Evolutionary conservation across 35 echinoderm and acorn worm species (phyloP), one percentile per base, ranked within the genome.

Genomic region (Amphiura filiformis): DNA sequence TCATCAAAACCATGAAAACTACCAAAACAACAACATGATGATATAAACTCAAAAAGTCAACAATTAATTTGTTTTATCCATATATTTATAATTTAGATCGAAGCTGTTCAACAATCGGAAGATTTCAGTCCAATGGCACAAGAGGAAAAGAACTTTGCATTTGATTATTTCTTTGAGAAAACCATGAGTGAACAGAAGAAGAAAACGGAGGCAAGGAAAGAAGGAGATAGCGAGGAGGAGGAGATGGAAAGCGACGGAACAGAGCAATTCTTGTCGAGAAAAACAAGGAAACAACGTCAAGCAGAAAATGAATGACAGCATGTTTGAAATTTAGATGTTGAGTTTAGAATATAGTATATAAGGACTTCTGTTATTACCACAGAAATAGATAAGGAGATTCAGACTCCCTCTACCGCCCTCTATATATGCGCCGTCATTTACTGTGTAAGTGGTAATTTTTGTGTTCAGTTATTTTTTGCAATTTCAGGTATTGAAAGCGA

Each of bases 141-240:
- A 32, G 39, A 89, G 12, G 88, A 87, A 39, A 90, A 86, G 57
- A 94, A 95, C 77, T 97, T 93, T 89, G 89, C 95, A 1, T 97
- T 97, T 84, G 95, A 97, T 34, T 94, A 97, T 37, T 97, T 97
- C 89, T 97, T 97, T 84, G 92, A 97, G 39, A 90, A 93, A 78
- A 84, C 92, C 0, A 90, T 64, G 42, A 76, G 75, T 13, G 84
- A 37, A 31, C 32, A 39, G 23, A 38, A 89, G 18, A 42, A 65
- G 26, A 75, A 80, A 76, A 31, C 78, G 0, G 81, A 76, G 34
- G 80, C 89, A 23, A 89, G 14, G 30, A 52, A 75, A 14, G 79
- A 76, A 56, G 47, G 65, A 26, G 39, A 79, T 33, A n/a, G n/a
- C n/a, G 76, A 86, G 35, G 38, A 44, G 38, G 84, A 87, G 22